These are phyloP conservation scores for Psilopsiagon aurifrons DNA, from an alignment of 2,113 vertebrate species.

Conservation along the genomic window DNA sequence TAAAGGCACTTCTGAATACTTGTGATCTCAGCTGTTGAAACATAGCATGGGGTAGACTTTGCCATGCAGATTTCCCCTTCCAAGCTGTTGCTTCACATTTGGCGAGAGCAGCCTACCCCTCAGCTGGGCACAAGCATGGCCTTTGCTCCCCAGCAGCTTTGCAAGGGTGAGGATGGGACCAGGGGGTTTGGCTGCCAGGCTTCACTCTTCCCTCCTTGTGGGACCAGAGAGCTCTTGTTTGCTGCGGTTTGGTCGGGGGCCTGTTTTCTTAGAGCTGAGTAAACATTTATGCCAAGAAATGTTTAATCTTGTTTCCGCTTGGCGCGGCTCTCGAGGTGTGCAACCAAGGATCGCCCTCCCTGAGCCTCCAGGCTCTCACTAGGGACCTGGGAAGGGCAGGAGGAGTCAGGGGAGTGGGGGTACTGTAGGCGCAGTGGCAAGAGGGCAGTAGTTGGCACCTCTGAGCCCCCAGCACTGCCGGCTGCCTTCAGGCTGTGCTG, in stretches of 20 bases:
- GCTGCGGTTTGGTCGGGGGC: conserved; percentile 15
- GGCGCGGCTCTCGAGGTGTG: not conserved
- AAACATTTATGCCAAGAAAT: conserved; percentile 26
- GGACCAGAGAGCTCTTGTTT: not conserved
- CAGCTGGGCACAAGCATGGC: fast-evolving
- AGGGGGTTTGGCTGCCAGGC: not conserved
- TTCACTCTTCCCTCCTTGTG: fast-evolving
- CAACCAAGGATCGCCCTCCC: not conserved
- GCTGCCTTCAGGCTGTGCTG: not conserved
- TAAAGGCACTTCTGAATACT: not conserved
- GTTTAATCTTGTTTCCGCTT: conserved; percentile 33
- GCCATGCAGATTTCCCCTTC: not conserved
- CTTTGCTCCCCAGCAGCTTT: not conserved
- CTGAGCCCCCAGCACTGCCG: not conserved
- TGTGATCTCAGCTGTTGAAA: not conserved
- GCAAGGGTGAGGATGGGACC: not conserved
- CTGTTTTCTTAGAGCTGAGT: not conserved
- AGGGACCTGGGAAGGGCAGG: not conserved
- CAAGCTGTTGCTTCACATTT: not conserved
- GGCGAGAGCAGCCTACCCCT: not conserved
- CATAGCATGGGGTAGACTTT: not conserved
- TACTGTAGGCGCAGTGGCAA: not conserved
- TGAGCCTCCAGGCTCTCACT: not conserved
- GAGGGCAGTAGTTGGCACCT: fast-evolving
- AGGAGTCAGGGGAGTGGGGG: not conserved